Base-by-base conservation (phyloP, 2,113 vertebrate species). In the Heterochromis multidens region DNA sequence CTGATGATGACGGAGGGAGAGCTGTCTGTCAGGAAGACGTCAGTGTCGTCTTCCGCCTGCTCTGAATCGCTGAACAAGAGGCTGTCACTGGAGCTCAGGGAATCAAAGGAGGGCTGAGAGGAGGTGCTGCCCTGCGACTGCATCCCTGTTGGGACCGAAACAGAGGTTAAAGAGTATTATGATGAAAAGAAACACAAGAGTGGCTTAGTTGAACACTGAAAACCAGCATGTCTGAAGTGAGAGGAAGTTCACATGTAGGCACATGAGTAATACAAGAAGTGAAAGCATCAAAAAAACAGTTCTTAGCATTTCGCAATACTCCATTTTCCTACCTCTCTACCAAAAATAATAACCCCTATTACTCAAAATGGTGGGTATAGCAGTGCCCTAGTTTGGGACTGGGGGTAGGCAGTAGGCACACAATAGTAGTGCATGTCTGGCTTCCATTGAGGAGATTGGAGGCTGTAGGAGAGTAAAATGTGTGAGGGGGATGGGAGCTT, bases 101-200 rank as follows among this genome's bases (percentile, higher is more conserved):
- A 97, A 79, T 96, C 96, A 0, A 95, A 93, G 37, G 96, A 97
- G 62, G 95, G 94, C 23, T 95, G 94, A 35, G 96, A 96, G 60
- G 96, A 96, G 56, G 95, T 79, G 33, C 93, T 96, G 87, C 94
- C 80, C n/a, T 96, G 93, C 49, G 96, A 95, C 91, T 96, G 96
- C 96, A 96, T 96, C 63, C 65, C 95, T 96, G 89, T 25, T 21
- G 27, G 77, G 74, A 82, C 19, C 49, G 17, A 11, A 80, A 57
- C 10, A 76, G 23, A 62, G 37, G 67, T 10, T 63, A 31, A 1
- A 35, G 49, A 88, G 83, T 86, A 77, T 27, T 58, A 61, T 37
- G 25, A 70, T 1, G 27, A 6, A 79, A 14, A 77, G 54, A 80
- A 62, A 46, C 16, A 80, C 76, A 35, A 57, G 35, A 49, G 25